Evolutionary conservation across 2,888 invertebrate species (phyloP).

Genomic region (Arrhopalites spinosus): DNA sequence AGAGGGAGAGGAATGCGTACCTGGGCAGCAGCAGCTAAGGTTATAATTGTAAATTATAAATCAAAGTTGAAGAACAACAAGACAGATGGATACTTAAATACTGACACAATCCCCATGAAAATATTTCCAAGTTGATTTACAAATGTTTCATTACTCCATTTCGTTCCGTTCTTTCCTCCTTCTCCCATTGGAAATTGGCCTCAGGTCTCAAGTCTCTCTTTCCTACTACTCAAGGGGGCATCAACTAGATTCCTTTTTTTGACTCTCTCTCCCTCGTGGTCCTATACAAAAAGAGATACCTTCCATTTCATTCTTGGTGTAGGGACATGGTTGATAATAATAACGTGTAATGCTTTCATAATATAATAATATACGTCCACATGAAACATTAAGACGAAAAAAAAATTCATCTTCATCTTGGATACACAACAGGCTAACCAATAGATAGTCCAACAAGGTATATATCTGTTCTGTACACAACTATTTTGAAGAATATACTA

Average conservation of each 20-base stretch:
- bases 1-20: background rate
- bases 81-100: constrained; percentile 33
- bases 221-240: constrained; percentile 17
- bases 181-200: constrained; percentile 22
- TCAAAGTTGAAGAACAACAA: constrained; percentile 29
- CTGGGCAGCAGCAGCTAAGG: background rate
- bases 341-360: constrained; percentile 17
- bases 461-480: no score
- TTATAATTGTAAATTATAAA: constrained; percentile 31
- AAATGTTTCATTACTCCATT: constrained; percentile 27
- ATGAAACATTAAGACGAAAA: background rate
- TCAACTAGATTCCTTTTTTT: constrained; percentile 18
- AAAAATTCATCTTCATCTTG: background rate
- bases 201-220: constrained; percentile 18
- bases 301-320: background rate
- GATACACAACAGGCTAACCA: no score
- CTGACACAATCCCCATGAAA: constrained; percentile 17
- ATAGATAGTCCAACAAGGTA: no score
- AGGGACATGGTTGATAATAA: constrained; percentile 28
- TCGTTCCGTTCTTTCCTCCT: constrained; percentile 4
- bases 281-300: constrained; percentile 11
- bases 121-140: constrained; percentile 25
- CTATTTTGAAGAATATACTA: no score
- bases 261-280: background rate
- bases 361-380: constrained; percentile 27